Evolutionary conservation across 2,797 vertebrate genomes (phyloP), one percentile per base, ranked within the genome.

Genomic region (Lepilemur ruficaudatus): DNA sequence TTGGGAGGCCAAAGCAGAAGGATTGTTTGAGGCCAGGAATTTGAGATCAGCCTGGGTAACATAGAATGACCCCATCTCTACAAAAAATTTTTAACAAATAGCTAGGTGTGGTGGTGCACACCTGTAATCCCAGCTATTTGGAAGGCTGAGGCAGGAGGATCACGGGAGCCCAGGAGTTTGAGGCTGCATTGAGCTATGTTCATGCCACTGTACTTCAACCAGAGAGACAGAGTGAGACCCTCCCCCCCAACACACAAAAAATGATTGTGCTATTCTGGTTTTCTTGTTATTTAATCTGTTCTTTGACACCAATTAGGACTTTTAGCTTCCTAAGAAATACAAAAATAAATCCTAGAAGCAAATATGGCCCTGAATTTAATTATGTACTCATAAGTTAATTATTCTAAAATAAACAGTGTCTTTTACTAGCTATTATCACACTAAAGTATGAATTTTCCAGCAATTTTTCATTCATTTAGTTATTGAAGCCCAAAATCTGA

Each of bases 381-480:
- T 89, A 59, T 41, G 1, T 57, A 69, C 82, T 82, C 41, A 73
- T 81, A 41, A 79, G 2, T 41, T 80, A 88, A 94, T 17, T 41
- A 76, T 70, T 13, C 4, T 63, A 91, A 79, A 59, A 22, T 43
- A 94, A 78, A 92, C 3, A 57, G 4, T 25, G 30, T 12, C 15
- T 61, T 81, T 76, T 75, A 63, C 25, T 80, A 75, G 30, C 28
- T 88, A 32, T 15, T 63, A 57, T 81, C 23, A 72, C 17, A 59
- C 7, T 55, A 3, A 23, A 94, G 20, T 55, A 80, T 91, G 70
- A 81, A 63, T 76, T 96, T 75, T 91, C 41, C 4, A 78, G 55
- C 13, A 89, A 79, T 43, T 84, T 93, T 93, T 82, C 12, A 72
- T 84, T 92, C 22, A 28, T 52, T 93, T 91, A 59, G 80, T 88